Base-by-base conservation (phyloP, 2,888 invertebrate genomes). In the Saturnia pavonia region DNA sequence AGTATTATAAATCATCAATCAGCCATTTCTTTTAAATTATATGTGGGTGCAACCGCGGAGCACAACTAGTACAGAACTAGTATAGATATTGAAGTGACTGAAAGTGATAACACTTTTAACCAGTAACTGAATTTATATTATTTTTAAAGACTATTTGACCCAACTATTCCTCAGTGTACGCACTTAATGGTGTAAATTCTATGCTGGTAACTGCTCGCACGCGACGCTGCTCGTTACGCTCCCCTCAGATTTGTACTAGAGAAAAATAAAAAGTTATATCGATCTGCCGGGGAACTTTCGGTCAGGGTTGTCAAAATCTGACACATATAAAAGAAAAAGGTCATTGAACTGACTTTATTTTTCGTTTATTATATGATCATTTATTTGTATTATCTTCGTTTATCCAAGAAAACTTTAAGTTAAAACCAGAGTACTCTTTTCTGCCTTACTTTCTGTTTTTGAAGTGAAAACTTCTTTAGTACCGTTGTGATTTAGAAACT, bases 181-280 rank as follows among this genome's bases (percentile, higher is more conserved):
- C 34, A 57, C 63, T 77, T 80, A 81, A 80, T 80, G 77, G 78
- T 74, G 42, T 70, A 70, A 51, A 69, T 66, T 68, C 67, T 63
- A 45, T 48, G 51, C 73, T 75, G 79, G 76, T 90, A 90, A 90
- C 88, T 84, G 85, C 82, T 75, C 80, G 86, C 91, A 91, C 91
- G 91, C 91, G 92, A 85, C 91, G 79, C 82, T 85, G 84, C 89
- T 91, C 87, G 83, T 86, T 86, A 74, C 45, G 71, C 84, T 79
- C 85, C 88, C 90, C 89, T 83, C 82, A 79, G 82, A 82, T 88
- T 88, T 87, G 86, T 87, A 88, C 87, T 87, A 85, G 82, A 76
- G 80, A 82, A 63, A 83, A 85, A 88, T 88, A 88, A 89, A 90
- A 89, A 86, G 85, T 81, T 83, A 75, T 88, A 90, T 90, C 87